These are phyloP conservation scores for Anthonomus grandis DNA, from an alignment of 1,140 invertebrate species.

Conservation along the genomic window DNA sequence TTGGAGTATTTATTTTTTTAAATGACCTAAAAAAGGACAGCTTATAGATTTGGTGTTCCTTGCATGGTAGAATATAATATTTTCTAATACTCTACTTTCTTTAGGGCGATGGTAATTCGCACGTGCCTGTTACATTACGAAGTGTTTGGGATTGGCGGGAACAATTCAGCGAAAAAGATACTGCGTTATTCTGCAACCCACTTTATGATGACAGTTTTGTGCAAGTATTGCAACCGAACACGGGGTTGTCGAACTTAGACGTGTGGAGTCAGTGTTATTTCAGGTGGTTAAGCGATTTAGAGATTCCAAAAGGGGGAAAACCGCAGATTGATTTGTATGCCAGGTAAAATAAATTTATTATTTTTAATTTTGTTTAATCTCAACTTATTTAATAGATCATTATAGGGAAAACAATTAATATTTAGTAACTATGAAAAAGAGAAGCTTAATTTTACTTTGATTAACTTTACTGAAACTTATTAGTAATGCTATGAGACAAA, in stretches of 20 bases:
- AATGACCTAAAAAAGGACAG: too few relatives aligned
- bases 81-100: too few relatives aligned
- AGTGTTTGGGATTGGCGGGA: constrained; percentile 84
- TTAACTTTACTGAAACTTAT: too few relatives aligned
- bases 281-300: constrained; percentile 78
- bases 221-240: constrained; percentile 52
- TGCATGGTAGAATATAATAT: too few relatives aligned
- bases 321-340: constrained; percentile 63
- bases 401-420: too few relatives aligned
- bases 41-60: too few relatives aligned
- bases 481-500: too few relatives aligned
- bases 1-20: constrained; percentile 1
- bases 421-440: too few relatives aligned
- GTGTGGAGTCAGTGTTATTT: constrained; percentile 90
- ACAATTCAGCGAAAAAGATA: constrained; percentile 75
- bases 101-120: constrained; percentile 24
- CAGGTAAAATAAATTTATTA: constrained; percentile 47
- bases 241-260: constrained; percentile 59
- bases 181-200: constrained; percentile 75
- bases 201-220: constrained; percentile 56
- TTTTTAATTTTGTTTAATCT: too few relatives aligned
- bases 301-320: constrained; percentile 73
- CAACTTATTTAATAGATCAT: too few relatives aligned
- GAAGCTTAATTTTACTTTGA: too few relatives aligned
- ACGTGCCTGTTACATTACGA: constrained; percentile 57